Evolutionary conservation across 1,140 invertebrate species (phyloP), one percentile per base, ranked within the genome.

Genomic region (Drosophila tani): DNA sequence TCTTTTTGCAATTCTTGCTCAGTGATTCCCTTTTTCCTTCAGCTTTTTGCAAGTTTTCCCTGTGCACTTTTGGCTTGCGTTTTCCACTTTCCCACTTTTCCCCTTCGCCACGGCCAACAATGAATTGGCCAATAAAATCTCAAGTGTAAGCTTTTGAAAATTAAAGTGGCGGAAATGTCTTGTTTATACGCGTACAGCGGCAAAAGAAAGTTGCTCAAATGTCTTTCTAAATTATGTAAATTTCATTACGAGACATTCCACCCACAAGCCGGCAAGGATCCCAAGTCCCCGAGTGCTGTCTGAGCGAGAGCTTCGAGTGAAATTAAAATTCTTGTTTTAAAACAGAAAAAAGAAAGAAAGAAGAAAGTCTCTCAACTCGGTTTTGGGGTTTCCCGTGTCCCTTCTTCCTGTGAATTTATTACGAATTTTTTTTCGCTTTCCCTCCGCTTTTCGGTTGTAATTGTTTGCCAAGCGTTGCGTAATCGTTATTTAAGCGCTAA

Each of bases 91-190:
- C 5, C 19, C 17, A 32, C 7, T 35, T 35, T 35, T 35, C 46
- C 43, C 46, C 47, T 66, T 58, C n/a, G 50, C 59, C 82, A 83
- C 53, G 70, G 70, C 81, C 81, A 85, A 91, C 85, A 90, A 90
- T 90, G 86, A 90, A 90, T 90, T 90, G 85, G 86, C 86, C 85
- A 90, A 90, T 90, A 90, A 90, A 90, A 90, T 90, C 85, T 90
- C 86, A 91, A 90, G 85, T 91, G 79, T 91, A 91, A 90, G 85
- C 85, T 90, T 90, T 90, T 88, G 78, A 90, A 88, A 88, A 88
- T 88, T 88, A 88, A 88, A 88, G 85, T 90, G 85, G 85, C 85
- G 85, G 85, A 88, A 88, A 88, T 88, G 85, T 90, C 85, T 90
- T 90, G 82, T 91, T 91, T 90, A 91, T 90, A 85, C 81, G 85